A percentile compares a stretch with the other conserved stretches of the same genome.
phyloP scores from a whole-genome alignment of 2,888 invertebrate species.

The Xylocampa areola region DNA sequence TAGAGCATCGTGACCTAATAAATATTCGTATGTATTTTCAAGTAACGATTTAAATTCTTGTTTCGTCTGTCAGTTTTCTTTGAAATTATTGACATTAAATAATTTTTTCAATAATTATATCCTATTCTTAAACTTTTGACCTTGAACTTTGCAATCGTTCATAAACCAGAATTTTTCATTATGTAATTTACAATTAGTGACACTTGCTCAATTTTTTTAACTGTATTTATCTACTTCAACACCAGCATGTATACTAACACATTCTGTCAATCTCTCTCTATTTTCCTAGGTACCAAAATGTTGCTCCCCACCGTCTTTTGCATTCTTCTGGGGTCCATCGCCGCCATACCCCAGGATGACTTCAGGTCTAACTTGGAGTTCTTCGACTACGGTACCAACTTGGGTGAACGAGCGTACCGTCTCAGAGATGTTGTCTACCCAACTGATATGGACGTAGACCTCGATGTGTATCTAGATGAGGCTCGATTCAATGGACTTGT shows the following conservation, averaged over 20 bases:
- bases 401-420: slow-evolving; percentile 77
- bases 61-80: neutral
- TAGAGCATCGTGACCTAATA: neutral
- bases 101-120: no score
- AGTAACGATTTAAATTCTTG: neutral
- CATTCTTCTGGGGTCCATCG: slow-evolving; percentile 68
- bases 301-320: slow-evolving; percentile 65
- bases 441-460: slow-evolving; percentile 66
- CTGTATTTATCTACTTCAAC: neutral
- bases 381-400: slow-evolving; percentile 69
- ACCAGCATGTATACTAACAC: neutral
- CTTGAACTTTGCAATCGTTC: slow-evolving; percentile 22
- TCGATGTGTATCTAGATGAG: slow-evolving; percentile 76
- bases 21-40: neutral
- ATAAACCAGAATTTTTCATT: no score
- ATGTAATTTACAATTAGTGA: no score
- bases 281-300: slow-evolving; percentile 72
- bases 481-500: slow-evolving; percentile 75
- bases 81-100: no score
- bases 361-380: slow-evolving; percentile 76
- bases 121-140: neutral
- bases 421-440: slow-evolving; percentile 76
- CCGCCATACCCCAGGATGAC: slow-evolving; percentile 72
- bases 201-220: no score
- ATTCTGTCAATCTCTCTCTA: neutral